Evolutionary conservation across 2,888 invertebrate species (phyloP).

Genomic region (Lycaena phlaeas): DNA sequence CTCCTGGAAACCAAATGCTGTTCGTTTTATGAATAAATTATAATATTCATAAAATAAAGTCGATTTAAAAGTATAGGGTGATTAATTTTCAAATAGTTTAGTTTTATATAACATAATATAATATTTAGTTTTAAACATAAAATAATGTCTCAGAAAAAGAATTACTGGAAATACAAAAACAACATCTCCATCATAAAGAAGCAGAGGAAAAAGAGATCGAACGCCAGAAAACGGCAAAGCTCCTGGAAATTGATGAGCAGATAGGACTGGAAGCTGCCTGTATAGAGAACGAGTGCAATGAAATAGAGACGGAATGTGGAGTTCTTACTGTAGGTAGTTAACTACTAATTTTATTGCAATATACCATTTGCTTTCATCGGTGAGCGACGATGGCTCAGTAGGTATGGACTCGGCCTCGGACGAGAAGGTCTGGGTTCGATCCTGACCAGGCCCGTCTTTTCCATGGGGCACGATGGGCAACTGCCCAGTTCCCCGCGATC

Average conservation of each 20-base stretch:
- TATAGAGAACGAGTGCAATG: conserved; percentile 37
- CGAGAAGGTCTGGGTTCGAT: too few species aligned
- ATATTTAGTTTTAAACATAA: conserved; percentile 1
- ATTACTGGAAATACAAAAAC: conserved; percentile 11
- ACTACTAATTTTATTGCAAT: too few species aligned
- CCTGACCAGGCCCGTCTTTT: too few species aligned
- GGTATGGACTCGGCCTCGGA: too few species aligned
- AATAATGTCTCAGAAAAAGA: conserved; percentile 10
- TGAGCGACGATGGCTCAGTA: too few species aligned
- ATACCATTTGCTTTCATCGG: too few species aligned
- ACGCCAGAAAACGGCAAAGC: conserved; percentile 29
- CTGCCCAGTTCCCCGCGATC: too few species aligned
- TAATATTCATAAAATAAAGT: too few species aligned
- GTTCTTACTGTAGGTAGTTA: conserved; percentile 45
- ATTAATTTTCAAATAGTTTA: too few species aligned
- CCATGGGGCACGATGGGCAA: too few species aligned
- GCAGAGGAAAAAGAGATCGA: conserved; percentile 30
- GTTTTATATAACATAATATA: not conserved
- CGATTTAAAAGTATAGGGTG: too few species aligned
- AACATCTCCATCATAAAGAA: conserved; percentile 35
- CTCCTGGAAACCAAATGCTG: conserved; percentile 21
- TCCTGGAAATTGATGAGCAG: conserved; percentile 30
- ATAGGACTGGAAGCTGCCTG: conserved; percentile 29
- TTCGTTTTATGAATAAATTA: too few species aligned
- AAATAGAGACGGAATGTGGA: conserved; percentile 44